phyloP scores from a whole-genome alignment of 2,888 invertebrate genomes.

The Phorcus lineatus region DNA sequence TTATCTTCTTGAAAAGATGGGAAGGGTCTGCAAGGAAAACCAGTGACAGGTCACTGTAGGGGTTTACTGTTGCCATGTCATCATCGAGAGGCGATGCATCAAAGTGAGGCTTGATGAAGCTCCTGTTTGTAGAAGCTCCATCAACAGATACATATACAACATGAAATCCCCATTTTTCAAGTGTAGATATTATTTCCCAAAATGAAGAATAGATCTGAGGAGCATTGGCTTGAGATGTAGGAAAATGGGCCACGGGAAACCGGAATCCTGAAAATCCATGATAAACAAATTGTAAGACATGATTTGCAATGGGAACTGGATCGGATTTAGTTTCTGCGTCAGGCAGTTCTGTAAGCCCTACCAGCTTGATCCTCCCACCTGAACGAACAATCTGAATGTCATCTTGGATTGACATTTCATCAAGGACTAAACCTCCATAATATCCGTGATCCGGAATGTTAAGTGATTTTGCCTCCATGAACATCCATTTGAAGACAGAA shows the following conservation, averaged over 20 bases:
- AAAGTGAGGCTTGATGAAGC: conserved; percentile 24
- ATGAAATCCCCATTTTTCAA: conserved; percentile 23
- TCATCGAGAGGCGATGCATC: background rate
- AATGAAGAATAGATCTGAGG: conserved; percentile 26
- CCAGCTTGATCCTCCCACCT: conserved; percentile 32
- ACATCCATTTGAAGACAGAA: conserved; percentile 44
- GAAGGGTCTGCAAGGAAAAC: conserved; percentile 41
- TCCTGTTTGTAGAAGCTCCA: conserved; percentile 26
- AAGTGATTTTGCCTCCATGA: conserved; percentile 34
- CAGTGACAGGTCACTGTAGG: conserved; percentile 20
- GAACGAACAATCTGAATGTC: conserved; percentile 38
- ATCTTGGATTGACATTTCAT: conserved; percentile 47
- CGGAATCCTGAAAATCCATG: conserved; percentile 30
- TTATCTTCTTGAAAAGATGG: conserved; percentile 41
- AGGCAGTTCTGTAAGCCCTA: conserved; percentile 37
- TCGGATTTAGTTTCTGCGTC: background rate
- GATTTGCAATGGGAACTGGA: conserved; percentile 31
- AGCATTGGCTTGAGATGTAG: conserved; percentile 23
- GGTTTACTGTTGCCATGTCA: conserved; percentile 22
- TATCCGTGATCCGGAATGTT: conserved; percentile 38
- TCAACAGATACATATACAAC: conserved; percentile 25
- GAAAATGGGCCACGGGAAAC: conserved; percentile 31
- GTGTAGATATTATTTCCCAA: conserved; percentile 29
- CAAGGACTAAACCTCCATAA: conserved; percentile 40
- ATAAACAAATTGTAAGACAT: conserved; percentile 40